phyloP scores from a whole-genome alignment of 2,888 invertebrate species.

The Lithophane socia region DNA sequence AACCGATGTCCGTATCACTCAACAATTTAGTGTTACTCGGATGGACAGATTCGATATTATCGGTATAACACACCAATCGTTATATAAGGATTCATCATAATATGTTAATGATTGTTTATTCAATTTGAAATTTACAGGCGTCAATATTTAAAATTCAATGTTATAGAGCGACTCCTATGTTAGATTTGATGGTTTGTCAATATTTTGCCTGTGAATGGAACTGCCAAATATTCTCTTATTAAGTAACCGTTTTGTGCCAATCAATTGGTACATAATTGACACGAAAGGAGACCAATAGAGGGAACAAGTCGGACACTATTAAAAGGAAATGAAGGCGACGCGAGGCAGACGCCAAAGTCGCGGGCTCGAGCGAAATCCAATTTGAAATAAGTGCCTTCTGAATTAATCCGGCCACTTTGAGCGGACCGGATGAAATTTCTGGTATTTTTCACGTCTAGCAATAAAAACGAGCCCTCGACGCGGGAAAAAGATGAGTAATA shows the following conservation, averaged over 20 bases:
- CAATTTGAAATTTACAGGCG: conserved; percentile 14
- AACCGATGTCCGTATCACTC: conserved; percentile 67
- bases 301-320: conserved; percentile 83
- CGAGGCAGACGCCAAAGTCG: conserved; percentile 76
- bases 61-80: conserved; percentile 48
- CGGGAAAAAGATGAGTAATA: conserved; percentile 89
- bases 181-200: conserved; percentile 8
- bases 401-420: conserved; percentile 90
- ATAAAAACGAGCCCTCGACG: conserved; percentile 88
- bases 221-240: conserved; percentile 40
- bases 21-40: conserved; percentile 67
- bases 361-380: conserved; percentile 86
- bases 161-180: neutral
- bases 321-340: conserved; percentile 84
- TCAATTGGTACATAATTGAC: conserved; percentile 73
- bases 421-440: conserved; percentile 89
- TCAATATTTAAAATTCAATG: neutral
- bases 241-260: conserved; percentile 55
- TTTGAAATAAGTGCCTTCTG: conserved; percentile 90
- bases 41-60: conserved; percentile 60
- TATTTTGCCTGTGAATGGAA: conserved; percentile 2
- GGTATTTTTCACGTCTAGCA: conserved; percentile 90
- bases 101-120: conserved; percentile 33
- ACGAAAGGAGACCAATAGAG: conserved; percentile 73
- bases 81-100: conserved; percentile 44